Evolutionary conservation across 2,888 invertebrate species (phyloP).

Genomic region (Phalangium opilio): DNA sequence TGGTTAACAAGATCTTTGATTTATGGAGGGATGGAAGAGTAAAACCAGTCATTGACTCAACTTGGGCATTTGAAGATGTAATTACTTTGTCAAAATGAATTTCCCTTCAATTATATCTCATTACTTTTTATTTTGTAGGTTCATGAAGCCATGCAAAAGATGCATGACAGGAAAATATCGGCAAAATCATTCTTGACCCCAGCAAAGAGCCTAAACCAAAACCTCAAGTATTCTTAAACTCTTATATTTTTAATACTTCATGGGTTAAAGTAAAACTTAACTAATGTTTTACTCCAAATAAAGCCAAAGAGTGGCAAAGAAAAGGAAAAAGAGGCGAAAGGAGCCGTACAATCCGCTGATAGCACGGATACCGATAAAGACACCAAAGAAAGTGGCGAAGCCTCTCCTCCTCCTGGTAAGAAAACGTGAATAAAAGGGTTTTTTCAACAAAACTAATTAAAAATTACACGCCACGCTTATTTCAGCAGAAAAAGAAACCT

Average conservation of each 20-base stretch:
- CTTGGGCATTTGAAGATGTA: slow-evolving; percentile 74
- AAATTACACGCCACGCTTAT: no score
- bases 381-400: slow-evolving; percentile 10
- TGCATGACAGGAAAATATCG: slow-evolving; percentile 84
- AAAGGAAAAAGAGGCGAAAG: slow-evolving; percentile 8
- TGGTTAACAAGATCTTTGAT: slow-evolving; percentile 54
- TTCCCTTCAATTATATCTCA: no score
- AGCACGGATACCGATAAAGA: slow-evolving; percentile 16
- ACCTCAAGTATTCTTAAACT: slow-evolving; percentile 19
- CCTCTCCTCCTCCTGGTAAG: slow-evolving; percentile 16
- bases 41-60: slow-evolving; percentile 65
- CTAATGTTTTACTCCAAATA: not conserved
- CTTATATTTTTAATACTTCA: no score
- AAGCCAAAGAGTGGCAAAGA: slow-evolving; percentile 3
- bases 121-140: slow-evolving; percentile 47
- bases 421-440: no score
- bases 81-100: not conserved
- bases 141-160: slow-evolving; percentile 77
- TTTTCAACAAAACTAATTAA: no score
- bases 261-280: slow-evolving; percentile 1
- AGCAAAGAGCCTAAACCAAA: slow-evolving; percentile 28
- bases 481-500: no score
- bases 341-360: slow-evolving; percentile 11
- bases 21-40: slow-evolving; percentile 63
- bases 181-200: slow-evolving; percentile 70